Conservation (phyloP, 2,797 vertebrate genomes). For the Masticophis lateralis region DNA sequence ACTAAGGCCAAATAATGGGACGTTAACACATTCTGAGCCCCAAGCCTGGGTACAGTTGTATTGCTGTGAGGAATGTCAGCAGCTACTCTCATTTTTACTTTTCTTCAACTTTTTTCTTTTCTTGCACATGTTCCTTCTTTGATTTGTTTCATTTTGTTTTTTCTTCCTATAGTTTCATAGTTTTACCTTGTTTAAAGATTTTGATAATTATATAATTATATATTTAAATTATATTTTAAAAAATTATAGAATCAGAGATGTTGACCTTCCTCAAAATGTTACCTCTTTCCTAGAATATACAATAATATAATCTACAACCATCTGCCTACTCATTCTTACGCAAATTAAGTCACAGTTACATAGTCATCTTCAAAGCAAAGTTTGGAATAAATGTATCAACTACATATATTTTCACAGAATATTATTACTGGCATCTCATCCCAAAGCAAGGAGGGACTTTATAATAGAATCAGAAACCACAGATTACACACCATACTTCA, state of each 20-base stretch:
- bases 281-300: neutral
- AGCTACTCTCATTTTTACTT: neutral
- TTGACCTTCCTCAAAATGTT: neutral
- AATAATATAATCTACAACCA: neutral
- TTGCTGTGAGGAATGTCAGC: neutral
- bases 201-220: neutral
- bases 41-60: neutral
- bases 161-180: neutral
- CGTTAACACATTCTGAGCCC: neutral
- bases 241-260: neutral
- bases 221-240: neutral
- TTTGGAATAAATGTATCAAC: neutral
- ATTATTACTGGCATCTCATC: neutral
- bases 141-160: neutral
- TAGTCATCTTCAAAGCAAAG: neutral
- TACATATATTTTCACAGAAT: conserved; percentile 6
- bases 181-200: neutral
- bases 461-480: neutral
- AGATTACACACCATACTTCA: neutral
- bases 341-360: neutral
- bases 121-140: neutral
- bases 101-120: neutral
- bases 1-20: neutral
- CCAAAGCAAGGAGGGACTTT: neutral
- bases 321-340: neutral